Conservation (phyloP, 2,113 vertebrate species). For the Herpetotheres cachinnans region DNA sequence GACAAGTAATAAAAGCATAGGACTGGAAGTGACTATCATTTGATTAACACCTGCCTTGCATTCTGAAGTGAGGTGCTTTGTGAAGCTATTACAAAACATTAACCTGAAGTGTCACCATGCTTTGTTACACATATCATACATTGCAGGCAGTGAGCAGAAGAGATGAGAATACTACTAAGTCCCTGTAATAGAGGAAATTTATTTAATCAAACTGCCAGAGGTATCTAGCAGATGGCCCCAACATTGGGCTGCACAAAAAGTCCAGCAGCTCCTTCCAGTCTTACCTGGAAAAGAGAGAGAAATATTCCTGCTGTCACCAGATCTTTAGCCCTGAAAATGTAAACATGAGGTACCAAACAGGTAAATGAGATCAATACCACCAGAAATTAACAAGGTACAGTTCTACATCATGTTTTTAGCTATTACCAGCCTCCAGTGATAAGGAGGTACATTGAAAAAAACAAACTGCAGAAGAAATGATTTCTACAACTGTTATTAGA, state of each 20-base stretch:
- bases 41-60: neutral
- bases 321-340: neutral
- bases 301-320: neutral
- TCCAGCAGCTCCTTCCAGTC: neutral
- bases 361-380: neutral
- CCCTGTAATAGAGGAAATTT: neutral
- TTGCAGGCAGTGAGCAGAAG: neutral
- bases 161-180: neutral
- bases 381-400: neutral
- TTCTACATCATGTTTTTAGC: neutral
- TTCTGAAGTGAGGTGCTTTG: neutral
- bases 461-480: neutral
- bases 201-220: neutral
- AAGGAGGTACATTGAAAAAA: neutral
- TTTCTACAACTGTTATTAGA: neutral
- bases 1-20: neutral
- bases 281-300: neutral
- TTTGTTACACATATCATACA: neutral
- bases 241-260: neutral
- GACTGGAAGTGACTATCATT: neutral
- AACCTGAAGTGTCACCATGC: neutral
- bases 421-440: neutral
- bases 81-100: neutral
- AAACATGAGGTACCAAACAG: neutral
- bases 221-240: neutral